A percentile compares a stretch with the other conserved stretches of the same genome.
phyloP scores from a whole-genome alignment of 35 echinoderm and acorn worm genomes.

The Stichopus chloronotus region DNA sequence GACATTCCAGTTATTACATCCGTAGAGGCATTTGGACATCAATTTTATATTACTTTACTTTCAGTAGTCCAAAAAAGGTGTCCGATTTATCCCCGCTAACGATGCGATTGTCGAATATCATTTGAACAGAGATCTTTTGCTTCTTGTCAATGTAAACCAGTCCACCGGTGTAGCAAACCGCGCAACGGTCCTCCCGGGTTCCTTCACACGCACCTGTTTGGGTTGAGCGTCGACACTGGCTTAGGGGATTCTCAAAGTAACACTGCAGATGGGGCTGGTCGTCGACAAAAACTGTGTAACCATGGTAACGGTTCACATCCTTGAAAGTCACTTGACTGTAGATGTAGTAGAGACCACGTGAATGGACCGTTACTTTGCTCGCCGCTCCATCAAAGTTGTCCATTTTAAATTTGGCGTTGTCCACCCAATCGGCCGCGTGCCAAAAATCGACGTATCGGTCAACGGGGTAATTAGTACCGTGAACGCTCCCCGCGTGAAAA shows the following conservation, averaged over 20 bases:
- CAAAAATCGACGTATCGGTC: neutral
- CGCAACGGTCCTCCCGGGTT: conserved; percentile 18
- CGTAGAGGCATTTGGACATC: too few species aligned
- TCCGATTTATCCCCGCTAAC: conserved; percentile 42
- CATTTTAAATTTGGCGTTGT: conserved; percentile 21
- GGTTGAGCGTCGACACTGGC: neutral
- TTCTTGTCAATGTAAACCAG: conserved; percentile 50
- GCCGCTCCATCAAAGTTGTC: neutral
- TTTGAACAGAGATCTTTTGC: conserved; percentile 25
- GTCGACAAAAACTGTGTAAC: conserved; percentile 37
- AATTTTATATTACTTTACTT: conserved; percentile 26
- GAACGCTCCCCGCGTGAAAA: conserved; percentile 30
- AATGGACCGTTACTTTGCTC: conserved; percentile 1
- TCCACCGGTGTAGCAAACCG: conserved; percentile 45
- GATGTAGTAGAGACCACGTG: conserved; percentile 34
- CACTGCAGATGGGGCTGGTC: conserved; percentile 29
- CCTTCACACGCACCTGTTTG: conserved; percentile 21
- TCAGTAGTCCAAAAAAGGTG: conserved; percentile 41
- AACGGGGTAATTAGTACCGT: conserved; percentile 30
- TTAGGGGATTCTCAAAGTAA: conserved; percentile 46
- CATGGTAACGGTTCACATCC: conserved; percentile 45
- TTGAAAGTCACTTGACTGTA: conserved; percentile 55
- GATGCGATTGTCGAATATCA: conserved; percentile 40
- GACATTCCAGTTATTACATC: too few species aligned
- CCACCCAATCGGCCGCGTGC: conserved; percentile 39